Conservation (phyloP, 2,797 vertebrate species). For the Sitta carolinensis region DNA sequence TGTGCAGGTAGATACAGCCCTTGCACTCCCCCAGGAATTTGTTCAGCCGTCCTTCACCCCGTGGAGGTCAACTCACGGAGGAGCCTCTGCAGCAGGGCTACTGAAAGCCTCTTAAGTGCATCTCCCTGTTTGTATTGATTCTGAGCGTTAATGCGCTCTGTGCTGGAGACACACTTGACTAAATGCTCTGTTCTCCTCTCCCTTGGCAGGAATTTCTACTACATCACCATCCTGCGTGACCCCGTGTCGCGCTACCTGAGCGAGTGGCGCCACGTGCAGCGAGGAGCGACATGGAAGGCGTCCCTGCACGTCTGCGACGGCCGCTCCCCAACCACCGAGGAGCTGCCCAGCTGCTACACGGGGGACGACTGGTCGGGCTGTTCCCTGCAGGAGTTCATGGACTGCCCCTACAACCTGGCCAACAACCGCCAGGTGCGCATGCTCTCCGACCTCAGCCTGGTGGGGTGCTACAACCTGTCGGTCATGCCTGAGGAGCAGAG, state of each 20-base stretch:
- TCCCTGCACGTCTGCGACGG: slow-evolving; percentile 94
- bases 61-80: rapidly evolving
- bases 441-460: slow-evolving; percentile 94
- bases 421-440: slow-evolving; percentile 97
- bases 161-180: neutral
- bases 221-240: slow-evolving; percentile 96
- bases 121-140: neutral
- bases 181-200: slow-evolving; percentile 37
- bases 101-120: neutral
- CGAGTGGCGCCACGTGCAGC: slow-evolving; percentile 96
- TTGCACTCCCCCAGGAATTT: neutral
- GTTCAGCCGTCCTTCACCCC: neutral
- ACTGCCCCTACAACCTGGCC: slow-evolving; percentile 94
- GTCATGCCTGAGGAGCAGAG: slow-evolving; percentile 91
- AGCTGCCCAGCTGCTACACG: slow-evolving; percentile 92
- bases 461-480: slow-evolving; percentile 95
- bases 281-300: slow-evolving; percentile 95
- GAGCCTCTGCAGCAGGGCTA: neutral
- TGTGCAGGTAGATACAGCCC: neutral
- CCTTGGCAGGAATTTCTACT: slow-evolving; percentile 89
- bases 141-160: rapidly evolving
- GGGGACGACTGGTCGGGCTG: slow-evolving; percentile 98
- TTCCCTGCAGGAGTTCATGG: slow-evolving; percentile 93
- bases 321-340: slow-evolving; percentile 88
- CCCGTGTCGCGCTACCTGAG: slow-evolving; percentile 95